Percentiles rank a stretch among this genome's conserved stretches.
phyloP scores from a whole-genome alignment of 2,797 vertebrate species.

The Scomberomorus guttatus region DNA sequence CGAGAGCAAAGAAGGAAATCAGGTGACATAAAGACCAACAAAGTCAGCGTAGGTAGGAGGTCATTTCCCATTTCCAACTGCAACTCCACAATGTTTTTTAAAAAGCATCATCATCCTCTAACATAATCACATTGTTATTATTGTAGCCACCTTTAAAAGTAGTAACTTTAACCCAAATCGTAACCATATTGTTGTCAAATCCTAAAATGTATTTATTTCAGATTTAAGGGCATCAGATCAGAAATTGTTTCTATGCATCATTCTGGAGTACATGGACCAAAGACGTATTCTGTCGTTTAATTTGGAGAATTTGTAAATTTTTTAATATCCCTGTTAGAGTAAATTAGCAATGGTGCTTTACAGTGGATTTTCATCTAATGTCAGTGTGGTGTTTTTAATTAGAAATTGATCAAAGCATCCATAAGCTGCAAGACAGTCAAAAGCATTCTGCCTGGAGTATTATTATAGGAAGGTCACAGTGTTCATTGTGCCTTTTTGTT shows the following conservation, averaged over 20 bases:
- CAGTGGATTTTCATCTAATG: constrained; percentile 13
- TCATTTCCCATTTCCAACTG: too few relatives aligned
- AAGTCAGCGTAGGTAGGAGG: too few relatives aligned
- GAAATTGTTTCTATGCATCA: not conserved
- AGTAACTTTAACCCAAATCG: not conserved
- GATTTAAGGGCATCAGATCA: not conserved
- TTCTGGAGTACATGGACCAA: not conserved
- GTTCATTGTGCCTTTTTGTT: not conserved
- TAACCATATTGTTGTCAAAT: too few relatives aligned
- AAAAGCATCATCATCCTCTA: too few relatives aligned
- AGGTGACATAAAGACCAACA: too few relatives aligned
- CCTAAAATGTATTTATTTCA: too few relatives aligned
- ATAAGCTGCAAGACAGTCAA: constrained; percentile 4
- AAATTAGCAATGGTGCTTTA: constrained; percentile 34
- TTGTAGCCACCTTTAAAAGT: not conserved
- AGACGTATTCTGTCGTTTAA: too few relatives aligned
- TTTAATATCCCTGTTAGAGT: not conserved
- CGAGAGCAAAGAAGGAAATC: too few relatives aligned
- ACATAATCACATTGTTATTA: not conserved
- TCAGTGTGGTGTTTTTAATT: constrained; percentile 53
- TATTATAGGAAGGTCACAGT: constrained; percentile 10
- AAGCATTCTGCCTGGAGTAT: not conserved
- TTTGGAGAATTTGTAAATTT: not conserved
- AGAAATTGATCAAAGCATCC: constrained; percentile 44
- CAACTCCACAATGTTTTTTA: too few relatives aligned